Percentiles rank a stretch among this genome's conserved stretches.
Evolutionary conservation across 2,888 invertebrate genomes (phyloP).

Genomic region (Helleia helle): DNA sequence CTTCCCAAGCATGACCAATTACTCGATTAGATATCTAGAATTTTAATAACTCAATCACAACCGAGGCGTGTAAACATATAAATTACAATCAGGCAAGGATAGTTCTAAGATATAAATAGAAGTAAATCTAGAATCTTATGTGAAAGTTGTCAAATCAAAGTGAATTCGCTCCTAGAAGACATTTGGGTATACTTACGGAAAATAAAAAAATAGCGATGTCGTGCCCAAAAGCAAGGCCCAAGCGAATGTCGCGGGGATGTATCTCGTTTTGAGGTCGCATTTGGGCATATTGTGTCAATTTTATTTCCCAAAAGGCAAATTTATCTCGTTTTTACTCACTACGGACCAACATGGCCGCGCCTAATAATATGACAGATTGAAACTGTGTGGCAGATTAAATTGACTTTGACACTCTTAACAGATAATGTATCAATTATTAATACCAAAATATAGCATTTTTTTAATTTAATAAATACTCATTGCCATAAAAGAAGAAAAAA

Average conservation of each 20-base stretch:
- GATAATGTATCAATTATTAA: too few relatives aligned
- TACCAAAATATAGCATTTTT: too few relatives aligned
- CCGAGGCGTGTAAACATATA: constrained; percentile 22
- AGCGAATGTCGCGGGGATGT: constrained; percentile 98
- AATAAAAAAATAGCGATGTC: constrained; percentile 96
- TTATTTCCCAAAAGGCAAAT: constrained; percentile 62
- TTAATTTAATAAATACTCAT: too few relatives aligned
- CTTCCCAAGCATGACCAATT: constrained; percentile 11
- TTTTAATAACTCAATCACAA: background rate
- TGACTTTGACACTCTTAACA: constrained; percentile 23
- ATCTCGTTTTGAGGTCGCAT: constrained; percentile 97
- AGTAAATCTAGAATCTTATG: constrained; percentile 52
- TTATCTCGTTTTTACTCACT: constrained; percentile 62
- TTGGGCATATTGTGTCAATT: constrained; percentile 87
- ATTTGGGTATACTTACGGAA: constrained; percentile 89
- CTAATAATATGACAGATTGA: constrained; percentile 64
- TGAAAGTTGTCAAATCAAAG: constrained; percentile 69
- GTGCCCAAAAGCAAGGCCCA: constrained; percentile 96
- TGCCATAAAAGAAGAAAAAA: too few relatives aligned
- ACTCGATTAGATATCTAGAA: background rate
- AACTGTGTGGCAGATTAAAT: constrained; percentile 29
- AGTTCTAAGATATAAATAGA: constrained; percentile 54
- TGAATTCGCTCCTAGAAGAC: constrained; percentile 50
- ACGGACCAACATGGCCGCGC: constrained; percentile 78
- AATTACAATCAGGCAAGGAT: constrained; percentile 37